phyloP scores from a whole-genome alignment of 2,113 vertebrate species.

The Carassius carassius region DNA sequence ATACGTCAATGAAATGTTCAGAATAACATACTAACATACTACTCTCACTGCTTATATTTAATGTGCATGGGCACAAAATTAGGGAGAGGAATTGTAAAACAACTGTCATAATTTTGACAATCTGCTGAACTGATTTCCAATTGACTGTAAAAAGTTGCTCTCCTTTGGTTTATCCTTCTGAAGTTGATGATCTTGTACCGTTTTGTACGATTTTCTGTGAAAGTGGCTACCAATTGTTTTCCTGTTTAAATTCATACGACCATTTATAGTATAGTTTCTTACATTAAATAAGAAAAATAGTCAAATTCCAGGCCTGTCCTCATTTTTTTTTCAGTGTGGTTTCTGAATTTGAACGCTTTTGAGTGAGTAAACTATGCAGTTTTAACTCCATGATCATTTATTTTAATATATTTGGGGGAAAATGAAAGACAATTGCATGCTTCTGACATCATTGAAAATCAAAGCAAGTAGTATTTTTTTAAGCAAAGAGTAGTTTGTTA shows the following conservation, averaged over 20 bases:
- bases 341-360: constrained; percentile 88
- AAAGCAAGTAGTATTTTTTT: not conserved
- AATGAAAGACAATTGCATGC: not conserved
- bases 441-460: not conserved
- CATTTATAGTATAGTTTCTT: too few species aligned
- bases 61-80: not conserved
- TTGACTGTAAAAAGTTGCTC: not conserved
- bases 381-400: constrained; percentile 56
- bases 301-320: constrained; percentile 69
- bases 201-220: not conserved
- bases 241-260: too few species aligned
- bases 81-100: not conserved
- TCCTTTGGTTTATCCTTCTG: not conserved
- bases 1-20: not conserved
- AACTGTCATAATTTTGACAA: not conserved
- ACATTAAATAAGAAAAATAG: not conserved
- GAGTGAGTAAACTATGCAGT: constrained; percentile 83
- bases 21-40: not conserved
- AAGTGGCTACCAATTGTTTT: not conserved
- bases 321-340: constrained; percentile 80
- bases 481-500: not conserved
- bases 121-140: not conserved
- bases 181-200: not conserved
- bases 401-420: not conserved
- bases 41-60: not conserved